Percentiles rank a stretch among this genome's conserved stretches.
phyloP scores from a whole-genome alignment of 2,113 vertebrate genomes.

The Vulpes ferrilata region DNA sequence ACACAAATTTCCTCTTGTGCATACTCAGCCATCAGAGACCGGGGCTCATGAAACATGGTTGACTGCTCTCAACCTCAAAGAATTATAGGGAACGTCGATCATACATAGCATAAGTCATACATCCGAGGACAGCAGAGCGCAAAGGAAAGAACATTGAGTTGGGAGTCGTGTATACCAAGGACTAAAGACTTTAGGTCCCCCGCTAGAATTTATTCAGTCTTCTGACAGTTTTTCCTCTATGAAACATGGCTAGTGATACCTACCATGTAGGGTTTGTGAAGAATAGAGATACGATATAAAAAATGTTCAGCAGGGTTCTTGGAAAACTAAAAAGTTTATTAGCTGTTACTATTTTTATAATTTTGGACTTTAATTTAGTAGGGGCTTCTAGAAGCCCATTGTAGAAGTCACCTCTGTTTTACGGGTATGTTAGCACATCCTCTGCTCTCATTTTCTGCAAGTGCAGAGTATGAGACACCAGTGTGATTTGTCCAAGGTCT shows the following conservation, averaged over 20 bases:
- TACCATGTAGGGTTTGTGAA: background rate
- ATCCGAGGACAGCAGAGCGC: background rate
- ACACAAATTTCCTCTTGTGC: slow-evolving; percentile 67
- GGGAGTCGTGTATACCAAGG: background rate
- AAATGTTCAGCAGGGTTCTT: background rate
- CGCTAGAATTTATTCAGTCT: background rate
- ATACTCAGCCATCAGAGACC: slow-evolving; percentile 56
- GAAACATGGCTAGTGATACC: background rate
- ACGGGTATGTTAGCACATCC: background rate
- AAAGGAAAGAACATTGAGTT: background rate
- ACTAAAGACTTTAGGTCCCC: background rate
- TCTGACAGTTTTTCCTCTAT: background rate
- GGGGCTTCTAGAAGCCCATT: background rate
- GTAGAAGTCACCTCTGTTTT: background rate
- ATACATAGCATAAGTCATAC: slow-evolving; percentile 28
- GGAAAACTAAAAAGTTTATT: background rate
- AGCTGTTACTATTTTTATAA: slow-evolving; percentile 13
- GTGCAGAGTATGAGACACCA: background rate
- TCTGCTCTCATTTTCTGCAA: background rate
- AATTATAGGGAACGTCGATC: slow-evolving; percentile 50
- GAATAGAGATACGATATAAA: background rate
- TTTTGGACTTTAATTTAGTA: background rate
- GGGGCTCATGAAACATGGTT: slow-evolving; percentile 32
- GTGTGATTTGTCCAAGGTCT: background rate
- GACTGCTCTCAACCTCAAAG: slow-evolving; percentile 61